Conservation (phyloP, 2,888 invertebrate genomes). For the Amaurobius ferox region DNA sequence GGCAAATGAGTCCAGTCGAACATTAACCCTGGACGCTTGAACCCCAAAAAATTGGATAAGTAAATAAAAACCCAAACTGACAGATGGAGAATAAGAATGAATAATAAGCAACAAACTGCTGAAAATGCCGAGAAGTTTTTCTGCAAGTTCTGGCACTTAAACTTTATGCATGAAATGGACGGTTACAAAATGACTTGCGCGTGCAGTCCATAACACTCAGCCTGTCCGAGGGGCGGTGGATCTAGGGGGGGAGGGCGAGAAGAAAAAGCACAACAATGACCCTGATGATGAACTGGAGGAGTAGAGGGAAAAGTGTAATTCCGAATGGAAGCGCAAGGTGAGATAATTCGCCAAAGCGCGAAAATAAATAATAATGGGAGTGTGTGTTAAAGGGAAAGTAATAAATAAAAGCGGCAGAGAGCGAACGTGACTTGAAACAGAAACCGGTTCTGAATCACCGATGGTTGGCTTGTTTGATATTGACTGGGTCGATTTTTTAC, state of each 20-base stretch:
- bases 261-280: constrained; percentile 14
- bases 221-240: background rate
- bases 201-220: background rate
- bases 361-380: constrained; percentile 61
- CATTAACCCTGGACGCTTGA: too few relatives aligned
- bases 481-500: background rate
- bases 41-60: background rate
- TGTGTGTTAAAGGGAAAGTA: constrained; percentile 11
- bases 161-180: background rate
- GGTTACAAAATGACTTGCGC: background rate
- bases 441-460: background rate
- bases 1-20: too few relatives aligned
- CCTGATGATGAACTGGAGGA: constrained; percentile 4
- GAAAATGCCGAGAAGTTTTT: too few relatives aligned
- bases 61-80: background rate
- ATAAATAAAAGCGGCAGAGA: background rate
- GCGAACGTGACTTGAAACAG: constrained; percentile 12
- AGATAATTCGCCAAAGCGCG: constrained; percentile 58
- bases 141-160: background rate
- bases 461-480: constrained; percentile 5
- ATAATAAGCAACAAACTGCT: background rate
- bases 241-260: background rate
- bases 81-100: background rate
- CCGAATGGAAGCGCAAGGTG: constrained; percentile 29
- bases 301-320: constrained; percentile 17